Evolutionary conservation across 2,888 invertebrate genomes (phyloP), one percentile per base, ranked within the genome.

Genomic region (Stenotaenia linearis): DNA sequence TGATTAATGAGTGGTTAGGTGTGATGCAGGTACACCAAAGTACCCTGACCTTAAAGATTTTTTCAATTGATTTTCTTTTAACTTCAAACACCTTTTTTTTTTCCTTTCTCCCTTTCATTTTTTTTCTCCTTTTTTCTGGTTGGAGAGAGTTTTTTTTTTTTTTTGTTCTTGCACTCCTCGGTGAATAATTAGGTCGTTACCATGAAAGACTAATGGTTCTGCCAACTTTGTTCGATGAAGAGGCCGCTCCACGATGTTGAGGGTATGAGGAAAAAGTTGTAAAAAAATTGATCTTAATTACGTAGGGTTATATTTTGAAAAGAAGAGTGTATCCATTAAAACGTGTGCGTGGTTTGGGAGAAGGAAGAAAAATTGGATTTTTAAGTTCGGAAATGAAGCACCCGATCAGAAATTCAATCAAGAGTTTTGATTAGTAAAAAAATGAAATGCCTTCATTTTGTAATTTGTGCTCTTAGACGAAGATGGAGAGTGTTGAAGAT

Each of bases 121-220:
- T n/a, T n/a, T n/a, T n/a, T n/a, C n/a, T n/a, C n/a, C n/a, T n/a
- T n/a, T n/a, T n/a, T n/a, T n/a, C n/a, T n/a, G n/a, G n/a, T n/a
- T n/a, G n/a, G n/a, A n/a, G n/a, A n/a, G n/a, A n/a, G n/a, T 21
- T n/a, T 56, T 56, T 23, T 56, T 56, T 23, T 23, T 23, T 56
- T 18, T 23, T 23, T 23, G 56, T 9, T 56, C 18, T 56, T 56
- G 18, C 56, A 56, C 56, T 56, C 56, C 23, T 56, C 3, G 56
- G 56, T 56, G 56, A 56, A 56, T 56, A 56, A 56, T 56, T 56
- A 56, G 56, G 56, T 56, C 56, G 56, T 56, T 56, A 56, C 56
- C 56, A 56, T 56, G 18, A 56, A 56, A 56, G 56, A 56, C 56
- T 56, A 56, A 56, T 56, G 56, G 56, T 18, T 56, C 56, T 56